phyloP scores from a whole-genome alignment of 2,797 vertebrate genomes.

The Danio tinwini region DNA sequence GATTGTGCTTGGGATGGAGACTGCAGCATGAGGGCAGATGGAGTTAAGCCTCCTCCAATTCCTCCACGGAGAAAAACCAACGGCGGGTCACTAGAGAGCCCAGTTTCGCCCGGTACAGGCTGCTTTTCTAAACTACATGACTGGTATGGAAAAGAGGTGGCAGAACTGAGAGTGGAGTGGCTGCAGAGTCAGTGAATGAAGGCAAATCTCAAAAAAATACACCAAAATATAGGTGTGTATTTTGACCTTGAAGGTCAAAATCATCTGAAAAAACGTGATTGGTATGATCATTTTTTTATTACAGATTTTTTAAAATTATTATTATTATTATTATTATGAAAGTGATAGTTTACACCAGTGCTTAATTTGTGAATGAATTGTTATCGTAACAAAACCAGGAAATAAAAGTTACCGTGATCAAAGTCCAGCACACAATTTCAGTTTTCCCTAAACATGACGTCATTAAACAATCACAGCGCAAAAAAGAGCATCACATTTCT shows the following conservation, averaged over 20 bases:
- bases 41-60: conserved; percentile 74
- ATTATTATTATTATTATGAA: too few species aligned
- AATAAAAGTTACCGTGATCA: too few species aligned
- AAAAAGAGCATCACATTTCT: too few species aligned
- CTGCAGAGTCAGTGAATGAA: conserved; percentile 74
- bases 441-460: too few species aligned
- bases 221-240: background rate
- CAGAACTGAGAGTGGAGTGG: conserved; percentile 84
- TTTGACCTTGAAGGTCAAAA: background rate
- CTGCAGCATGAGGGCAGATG: conserved; percentile 34
- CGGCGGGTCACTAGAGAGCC: conserved; percentile 67
- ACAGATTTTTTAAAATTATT: background rate
- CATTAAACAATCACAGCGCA: too few species aligned
- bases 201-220: background rate
- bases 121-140: conserved; percentile 88
- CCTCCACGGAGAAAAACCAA: conserved; percentile 78
- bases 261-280: background rate
- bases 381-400: too few species aligned
- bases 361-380: too few species aligned
- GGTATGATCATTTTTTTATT: background rate
- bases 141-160: conserved; percentile 86
- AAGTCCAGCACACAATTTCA: too few species aligned
- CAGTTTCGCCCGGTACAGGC: conserved; percentile 66
- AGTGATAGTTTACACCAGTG: too few species aligned
- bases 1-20: conserved; percentile 70